Base-by-base conservation (phyloP, 2,888 invertebrate genomes). In the Tanytarsus gracilentus region DNA sequence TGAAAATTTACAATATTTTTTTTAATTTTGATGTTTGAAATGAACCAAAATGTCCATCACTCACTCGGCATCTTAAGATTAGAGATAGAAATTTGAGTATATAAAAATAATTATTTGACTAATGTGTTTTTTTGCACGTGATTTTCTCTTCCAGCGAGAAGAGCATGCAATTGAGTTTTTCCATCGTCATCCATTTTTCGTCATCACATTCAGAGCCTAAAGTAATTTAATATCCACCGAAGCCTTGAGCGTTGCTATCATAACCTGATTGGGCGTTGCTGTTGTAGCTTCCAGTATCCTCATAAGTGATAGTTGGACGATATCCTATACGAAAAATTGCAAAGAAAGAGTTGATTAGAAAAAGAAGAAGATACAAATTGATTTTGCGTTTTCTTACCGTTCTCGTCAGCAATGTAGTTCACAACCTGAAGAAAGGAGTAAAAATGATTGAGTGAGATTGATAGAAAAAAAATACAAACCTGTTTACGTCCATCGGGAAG, bases 401-500 rank as follows among this genome's bases (percentile, higher is more conserved):
- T 75, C 67, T 80, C 76, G 66, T 85, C 83, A 5, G 85, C 85
- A 67, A 82, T 82, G 71, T 85, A 85, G 65, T 80, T 78, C 0
- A 85, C 85, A 39, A 82, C 82, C 77, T 81, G 76, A 11, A 68
- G 68, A 62, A 7, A 27, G 5, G 21, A 27, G 14, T 21, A 51
- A 27, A 51, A 8, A 11, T 30, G 21, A 29, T 29, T 40, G 61
- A 48, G 21, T n/a, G 40, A 3, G n/a, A n/a, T 18, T 21, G 27
- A 59, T 8, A 33, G 33, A n/a, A 48, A 21, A 7, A 33, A 6
- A 53, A 18, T 39, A 33, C 49, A 60, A 63, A 77, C 77, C 76
- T 83, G 83, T 68, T 80, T 83, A 67, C 84, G 78, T 50, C 84
- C 84, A 70, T 84, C 84, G 64, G 84, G 84, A 60, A 84, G 71